Percentiles rank a stretch among this genome's conserved stretches.
phyloP scores from a whole-genome alignment of 2,888 invertebrate genomes.

The Agriopis marginaria region DNA sequence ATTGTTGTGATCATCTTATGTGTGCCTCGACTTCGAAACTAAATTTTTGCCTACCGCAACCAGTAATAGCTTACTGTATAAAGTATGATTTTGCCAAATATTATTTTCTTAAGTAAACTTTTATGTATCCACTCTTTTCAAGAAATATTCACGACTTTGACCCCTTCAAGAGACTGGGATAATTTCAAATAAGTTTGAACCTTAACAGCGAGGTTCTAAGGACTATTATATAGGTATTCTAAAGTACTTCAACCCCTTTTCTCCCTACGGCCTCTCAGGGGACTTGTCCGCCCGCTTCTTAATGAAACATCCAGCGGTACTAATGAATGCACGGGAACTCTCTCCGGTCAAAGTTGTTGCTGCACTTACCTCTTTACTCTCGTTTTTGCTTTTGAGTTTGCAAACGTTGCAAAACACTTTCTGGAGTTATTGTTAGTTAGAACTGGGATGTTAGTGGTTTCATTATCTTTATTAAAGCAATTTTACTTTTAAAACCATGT shows the following conservation, averaged over 20 bases:
- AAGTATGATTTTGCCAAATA: too few relatives aligned
- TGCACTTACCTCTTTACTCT: constrained; percentile 29
- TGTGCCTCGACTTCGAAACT: too few relatives aligned
- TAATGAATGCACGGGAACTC: constrained; percentile 42
- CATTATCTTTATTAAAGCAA: neutral
- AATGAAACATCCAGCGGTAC: constrained; percentile 44
- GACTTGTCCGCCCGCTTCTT: constrained; percentile 32
- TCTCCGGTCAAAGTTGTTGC: constrained; percentile 38
- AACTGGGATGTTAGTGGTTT: constrained; percentile 19
- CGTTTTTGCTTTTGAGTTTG: constrained; percentile 19
- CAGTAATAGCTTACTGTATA: too few relatives aligned
- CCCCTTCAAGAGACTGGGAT: too few relatives aligned
- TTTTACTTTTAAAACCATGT: too few relatives aligned
- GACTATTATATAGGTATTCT: neutral
- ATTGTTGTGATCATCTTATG: too few relatives aligned
- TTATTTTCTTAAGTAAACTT: too few relatives aligned
- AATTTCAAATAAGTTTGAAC: too few relatives aligned
- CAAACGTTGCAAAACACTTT: constrained; percentile 32
- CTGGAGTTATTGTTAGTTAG: constrained; percentile 18
- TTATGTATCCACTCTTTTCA: too few relatives aligned
- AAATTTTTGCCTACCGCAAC: too few relatives aligned
- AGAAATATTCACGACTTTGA: too few relatives aligned
- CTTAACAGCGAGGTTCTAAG: too few relatives aligned
- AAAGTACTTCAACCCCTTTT: constrained; percentile 6
- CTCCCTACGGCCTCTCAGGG: neutral